Evolutionary conservation across 2,113 vertebrate genomes (phyloP).

Genomic region (Glaucidium brasilianum): DNA sequence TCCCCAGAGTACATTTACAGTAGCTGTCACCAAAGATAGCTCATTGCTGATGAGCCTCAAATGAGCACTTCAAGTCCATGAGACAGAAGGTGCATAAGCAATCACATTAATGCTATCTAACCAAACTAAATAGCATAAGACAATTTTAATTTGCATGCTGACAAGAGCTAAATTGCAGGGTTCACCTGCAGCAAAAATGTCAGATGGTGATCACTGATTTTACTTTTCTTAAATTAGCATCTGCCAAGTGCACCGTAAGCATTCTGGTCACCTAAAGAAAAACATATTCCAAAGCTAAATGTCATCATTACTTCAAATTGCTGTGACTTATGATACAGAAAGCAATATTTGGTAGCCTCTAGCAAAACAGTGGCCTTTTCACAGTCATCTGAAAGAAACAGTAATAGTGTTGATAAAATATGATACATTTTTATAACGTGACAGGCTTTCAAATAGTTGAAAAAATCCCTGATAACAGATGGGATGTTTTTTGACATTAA

Average conservation of each 20-base stretch:
- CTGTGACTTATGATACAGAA: not conserved
- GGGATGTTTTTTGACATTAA: conserved; percentile 30
- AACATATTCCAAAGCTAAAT: not conserved
- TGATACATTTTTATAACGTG: not conserved
- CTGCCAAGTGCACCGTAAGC: not conserved
- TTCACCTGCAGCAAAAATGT: conserved; percentile 45
- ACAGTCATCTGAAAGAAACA: not conserved
- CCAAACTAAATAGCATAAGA: conserved; percentile 17
- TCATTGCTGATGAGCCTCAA: conserved; percentile 30
- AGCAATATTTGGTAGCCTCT: not conserved
- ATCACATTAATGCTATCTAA: conserved; percentile 35
- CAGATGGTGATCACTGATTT: not conserved
- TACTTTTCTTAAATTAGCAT: conserved; percentile 12
- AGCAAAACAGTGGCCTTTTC: conserved; percentile 4
- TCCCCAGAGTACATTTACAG: conserved; percentile 3
- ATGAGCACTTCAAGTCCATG: conserved; percentile 5
- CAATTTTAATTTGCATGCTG: conserved; percentile 33
- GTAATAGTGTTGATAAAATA: not conserved
- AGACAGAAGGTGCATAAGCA: conserved; percentile 39
- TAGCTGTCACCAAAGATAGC: conserved; percentile 53
- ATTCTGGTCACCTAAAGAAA: not conserved
- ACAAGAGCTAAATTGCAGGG: conserved; percentile 33
- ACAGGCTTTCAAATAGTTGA: not conserved
- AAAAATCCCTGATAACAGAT: conserved; percentile 22
- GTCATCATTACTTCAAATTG: not conserved